These are phyloP conservation scores for Jaculus jaculus DNA, from an alignment of 2,113 vertebrate genomes.

Conservation along the genomic window DNA sequence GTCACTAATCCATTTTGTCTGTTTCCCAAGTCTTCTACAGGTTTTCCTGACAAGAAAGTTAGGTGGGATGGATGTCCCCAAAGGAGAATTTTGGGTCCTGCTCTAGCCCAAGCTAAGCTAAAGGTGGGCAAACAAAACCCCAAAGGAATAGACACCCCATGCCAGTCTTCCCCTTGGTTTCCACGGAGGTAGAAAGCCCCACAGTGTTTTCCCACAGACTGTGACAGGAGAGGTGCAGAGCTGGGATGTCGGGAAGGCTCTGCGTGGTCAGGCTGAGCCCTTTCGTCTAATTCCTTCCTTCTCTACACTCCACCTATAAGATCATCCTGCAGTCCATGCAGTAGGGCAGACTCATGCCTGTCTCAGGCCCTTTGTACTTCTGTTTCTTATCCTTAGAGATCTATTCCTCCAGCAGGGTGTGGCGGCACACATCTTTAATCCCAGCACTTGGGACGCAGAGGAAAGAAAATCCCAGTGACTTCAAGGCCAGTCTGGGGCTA, in stretches of 20 bases:
- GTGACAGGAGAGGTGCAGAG: not conserved
- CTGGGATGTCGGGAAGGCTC: not conserved
- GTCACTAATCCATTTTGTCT: not conserved
- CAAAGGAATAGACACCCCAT: accelerated
- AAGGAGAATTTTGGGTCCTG: not conserved
- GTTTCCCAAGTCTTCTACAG: not conserved
- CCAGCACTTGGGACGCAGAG: no score
- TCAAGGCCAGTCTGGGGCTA: no score
- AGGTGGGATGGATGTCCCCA: not conserved
- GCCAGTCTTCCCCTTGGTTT: not conserved
- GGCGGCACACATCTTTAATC: no score
- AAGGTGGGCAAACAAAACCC: not conserved
- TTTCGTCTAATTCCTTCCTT: not conserved
- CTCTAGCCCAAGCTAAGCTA: not conserved
- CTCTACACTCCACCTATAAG: not conserved
- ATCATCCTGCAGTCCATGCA: not conserved
- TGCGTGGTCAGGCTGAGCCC: not conserved
- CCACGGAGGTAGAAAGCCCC: not conserved
- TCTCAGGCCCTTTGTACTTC: not conserved
- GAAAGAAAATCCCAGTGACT: no score
- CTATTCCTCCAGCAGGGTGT: no score
- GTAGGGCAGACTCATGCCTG: not conserved
- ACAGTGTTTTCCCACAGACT: not conserved
- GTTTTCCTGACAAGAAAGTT: not conserved
- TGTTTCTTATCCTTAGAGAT: not conserved